Base-by-base conservation (phyloP, 2,888 invertebrate species). In the Tenthredo notha region DNA sequence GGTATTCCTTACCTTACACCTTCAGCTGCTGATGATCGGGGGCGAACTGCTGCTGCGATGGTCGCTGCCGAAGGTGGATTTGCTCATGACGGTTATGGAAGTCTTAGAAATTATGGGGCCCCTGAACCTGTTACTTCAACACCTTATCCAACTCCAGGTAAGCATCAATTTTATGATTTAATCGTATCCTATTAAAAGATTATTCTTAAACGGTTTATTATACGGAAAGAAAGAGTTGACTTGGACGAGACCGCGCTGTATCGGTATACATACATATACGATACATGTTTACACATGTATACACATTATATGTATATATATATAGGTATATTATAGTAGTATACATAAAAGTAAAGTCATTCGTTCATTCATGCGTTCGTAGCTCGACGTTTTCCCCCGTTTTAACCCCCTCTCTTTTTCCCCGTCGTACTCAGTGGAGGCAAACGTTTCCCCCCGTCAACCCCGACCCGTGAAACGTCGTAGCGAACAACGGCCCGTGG, bases 61-160 rank as follows among this genome's bases (percentile, higher is more conserved):
- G 94, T 94, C 86, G 95, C 93, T 67, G 94, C 95, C 65, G 95
- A 95, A 87, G 95, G 95, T 87, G 95, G 95, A 90, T 97, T 97
- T 93, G 95, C 96, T 61, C 97, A 97, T 93, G 96, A 97, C 89
- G 95, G 96, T 85, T 97, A 97, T 92, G 91, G 92, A 2, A 96
- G 96, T 84, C 95, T 97, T 85, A 95, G 97, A 91, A 97, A 96
- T 94, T 97, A 97, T 93, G 95, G 94, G 54, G 95, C 95, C 84
- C 96, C 96, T 2, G 97, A 96, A 93, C 95, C 96, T 74, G 96
- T 96, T 88, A 96, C 96, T 90, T 96, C 96, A 90, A 96, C 96
- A 86, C 96, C 97, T 67, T 97, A 97, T 91, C 96, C 97, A 91
- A 96, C 97, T 91, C 96, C 97, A 95, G 97, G 97, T 96, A 95